Evolutionary conservation across 2,888 invertebrate species (phyloP), one percentile per base, ranked within the genome.

Genomic region (Branchipolynoe longqiensis): DNA sequence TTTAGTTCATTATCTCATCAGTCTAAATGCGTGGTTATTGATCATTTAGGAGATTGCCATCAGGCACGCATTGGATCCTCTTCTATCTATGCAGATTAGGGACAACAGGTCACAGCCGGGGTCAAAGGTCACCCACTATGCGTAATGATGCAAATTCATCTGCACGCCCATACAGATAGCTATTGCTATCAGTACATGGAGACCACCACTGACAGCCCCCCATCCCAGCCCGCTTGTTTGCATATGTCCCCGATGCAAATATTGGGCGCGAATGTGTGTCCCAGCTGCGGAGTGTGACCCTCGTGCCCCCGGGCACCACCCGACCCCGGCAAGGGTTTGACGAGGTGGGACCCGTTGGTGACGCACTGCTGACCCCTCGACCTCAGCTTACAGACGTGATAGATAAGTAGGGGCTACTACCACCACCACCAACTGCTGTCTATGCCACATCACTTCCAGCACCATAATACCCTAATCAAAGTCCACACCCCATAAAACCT

Each of bases 391-490:
- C 3, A 69, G 69, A 69, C 22, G 38, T 69, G 69, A 69, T 38
- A 69, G 69, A 69, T 33, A 69, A 69, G 69, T 33, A 58, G 22
- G n/a, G 69, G 8, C 38, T 33, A 3, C 69, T 36, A 4, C 18
- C 69, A 33, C 69, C 38, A 36, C 14, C 69, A 33, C 38, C 4
- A 14, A 4, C 58, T n/a, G 4, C 58, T 25, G 14, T 4, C 8
- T 8, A 12, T 48, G 8, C 48, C 8, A 18, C 48, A 48, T 48
- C 62, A 25, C 28, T 31, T 3, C 56, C 25, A 4, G 6, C 25
- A 28, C 62, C 62, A 62, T 62, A 14, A 62, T 28, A 28, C 25
- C 12, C 62, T 31, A 31, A 62, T 62, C 62, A 62, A 62, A 62
- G 62, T n/a, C 28, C 62, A 62, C 1, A 31, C 12, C 62, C 25